Base-by-base conservation (phyloP, 2,797 vertebrate species). In the Eleutherodactylus coqui region DNA sequence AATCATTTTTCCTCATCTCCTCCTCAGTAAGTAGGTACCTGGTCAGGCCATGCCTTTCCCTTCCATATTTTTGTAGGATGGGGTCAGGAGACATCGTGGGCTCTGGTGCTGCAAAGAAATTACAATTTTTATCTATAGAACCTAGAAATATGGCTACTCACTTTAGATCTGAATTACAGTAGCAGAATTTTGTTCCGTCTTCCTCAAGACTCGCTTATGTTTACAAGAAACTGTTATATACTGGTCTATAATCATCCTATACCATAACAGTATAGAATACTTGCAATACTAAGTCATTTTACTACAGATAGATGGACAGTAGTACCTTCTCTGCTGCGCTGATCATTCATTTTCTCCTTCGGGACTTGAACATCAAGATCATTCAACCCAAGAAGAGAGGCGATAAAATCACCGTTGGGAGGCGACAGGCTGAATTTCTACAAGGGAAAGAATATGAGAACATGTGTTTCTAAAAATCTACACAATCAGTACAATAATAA, bases 391-490 rank as follows among this genome's bases (percentile, higher is more conserved):
- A 94, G 92, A 79, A 97, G 92, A 58, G 88, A 93, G 51, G 94
- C 92, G 0, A 93, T 90, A 87, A 95, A 89, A 89, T 92, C 88
- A 11, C 89, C 1, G 0, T 91, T 88, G 24, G 93, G 88, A 60
- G 95, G 92, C 1, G 88, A 90, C 89, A 98, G 94, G 79, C 90
- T 93, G 88, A 96, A 93, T 89, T 96, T 96, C 97, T 99, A 88
- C 78, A 19, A 89, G 86, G 1, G 14, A 70, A 79, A 47, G 17
- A 60, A 32, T 9, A 36, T 32, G 29, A 6, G 10, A 13, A 19
- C 51, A 51, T 51, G 9, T 16, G 11, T 14, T 32, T 29, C 11
- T n/a, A 75, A 3, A 45, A 45, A 43, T 43, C 5, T 62, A 32
- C 21, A n/a, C 45, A 13, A 27, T 60, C 11, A 60, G n/a, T 60